Conservation (phyloP, 2,113 vertebrate genomes). For the Pseudopodoces humilis region DNA sequence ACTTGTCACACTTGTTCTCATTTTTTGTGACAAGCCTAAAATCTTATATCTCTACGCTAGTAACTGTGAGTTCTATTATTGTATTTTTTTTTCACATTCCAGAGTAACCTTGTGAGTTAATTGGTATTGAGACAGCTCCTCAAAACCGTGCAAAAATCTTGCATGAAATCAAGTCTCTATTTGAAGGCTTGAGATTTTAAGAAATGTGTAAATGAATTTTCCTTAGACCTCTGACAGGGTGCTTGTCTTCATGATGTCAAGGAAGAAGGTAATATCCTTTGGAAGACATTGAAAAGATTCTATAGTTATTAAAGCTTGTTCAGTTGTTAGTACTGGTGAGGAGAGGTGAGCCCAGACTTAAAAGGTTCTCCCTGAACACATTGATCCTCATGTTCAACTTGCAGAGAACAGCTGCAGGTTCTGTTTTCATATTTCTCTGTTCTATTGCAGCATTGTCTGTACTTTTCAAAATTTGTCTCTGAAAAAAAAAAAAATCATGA, state of each 20-base stretch:
- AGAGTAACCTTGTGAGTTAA: background rate
- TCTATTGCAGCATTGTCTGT: fast-evolving
- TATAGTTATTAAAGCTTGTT: background rate
- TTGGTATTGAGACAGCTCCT: background rate
- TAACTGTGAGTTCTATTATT: background rate
- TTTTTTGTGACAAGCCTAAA: background rate
- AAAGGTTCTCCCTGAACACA: background rate
- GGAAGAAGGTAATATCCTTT: background rate
- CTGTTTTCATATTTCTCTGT: background rate
- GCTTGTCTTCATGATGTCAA: background rate
- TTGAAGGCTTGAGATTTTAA: background rate
- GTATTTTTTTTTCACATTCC: background rate
- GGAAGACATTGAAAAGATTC: background rate
- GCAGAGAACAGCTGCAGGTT: background rate
- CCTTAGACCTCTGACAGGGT: background rate
- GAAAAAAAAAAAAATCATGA: background rate
- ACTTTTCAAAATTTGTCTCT: background rate
- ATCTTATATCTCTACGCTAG: background rate
- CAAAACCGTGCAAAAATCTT: background rate
- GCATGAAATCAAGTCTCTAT: background rate
- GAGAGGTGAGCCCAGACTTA: background rate
- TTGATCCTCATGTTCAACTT: background rate
- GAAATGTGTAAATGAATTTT: background rate
- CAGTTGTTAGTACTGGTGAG: background rate
- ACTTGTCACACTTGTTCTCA: background rate